Percentiles rank a stretch among this genome's conserved stretches.
These are phyloP conservation scores for Notocelia uddmanniana DNA, from an alignment of 2,888 invertebrate genomes.

Conservation along the genomic window DNA sequence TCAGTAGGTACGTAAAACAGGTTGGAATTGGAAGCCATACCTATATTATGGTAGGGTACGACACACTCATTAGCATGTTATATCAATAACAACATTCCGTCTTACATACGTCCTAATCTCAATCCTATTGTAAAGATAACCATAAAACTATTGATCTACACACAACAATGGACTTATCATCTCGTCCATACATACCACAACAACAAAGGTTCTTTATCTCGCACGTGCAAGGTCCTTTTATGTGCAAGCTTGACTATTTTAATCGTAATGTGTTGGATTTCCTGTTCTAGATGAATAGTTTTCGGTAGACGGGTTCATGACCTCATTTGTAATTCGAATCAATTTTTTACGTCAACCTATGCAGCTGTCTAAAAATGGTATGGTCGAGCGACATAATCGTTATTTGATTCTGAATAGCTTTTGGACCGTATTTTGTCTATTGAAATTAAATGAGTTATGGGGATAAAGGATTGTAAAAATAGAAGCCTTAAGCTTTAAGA, in stretches of 20 bases:
- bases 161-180: constrained; percentile 31
- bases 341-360: constrained; percentile 14
- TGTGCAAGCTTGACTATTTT: constrained; percentile 19
- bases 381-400: constrained; percentile 3
- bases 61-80: no score
- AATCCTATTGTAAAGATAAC: constrained; percentile 12
- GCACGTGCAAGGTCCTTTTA: constrained; percentile 41
- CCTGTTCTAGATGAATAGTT: constrained; percentile 40
- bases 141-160: not conserved
- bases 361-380: constrained; percentile 29
- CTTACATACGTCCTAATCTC: not conserved
- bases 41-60: no score
- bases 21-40: no score
- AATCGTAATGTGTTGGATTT: constrained; percentile 32
- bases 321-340: constrained; percentile 36
- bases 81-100: not conserved
- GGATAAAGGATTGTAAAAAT: not conserved
- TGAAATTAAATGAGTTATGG: not conserved
- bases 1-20: no score
- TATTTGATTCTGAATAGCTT: constrained; percentile 4
- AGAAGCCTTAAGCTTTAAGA: not conserved
- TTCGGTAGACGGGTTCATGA: constrained; percentile 40
- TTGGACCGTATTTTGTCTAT: constrained; percentile 11
- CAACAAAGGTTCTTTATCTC: constrained; percentile 32
- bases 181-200: constrained; percentile 18